Evolutionary conservation across 2,113 vertebrate species (phyloP).

Genomic region (Strigops habroptila): DNA sequence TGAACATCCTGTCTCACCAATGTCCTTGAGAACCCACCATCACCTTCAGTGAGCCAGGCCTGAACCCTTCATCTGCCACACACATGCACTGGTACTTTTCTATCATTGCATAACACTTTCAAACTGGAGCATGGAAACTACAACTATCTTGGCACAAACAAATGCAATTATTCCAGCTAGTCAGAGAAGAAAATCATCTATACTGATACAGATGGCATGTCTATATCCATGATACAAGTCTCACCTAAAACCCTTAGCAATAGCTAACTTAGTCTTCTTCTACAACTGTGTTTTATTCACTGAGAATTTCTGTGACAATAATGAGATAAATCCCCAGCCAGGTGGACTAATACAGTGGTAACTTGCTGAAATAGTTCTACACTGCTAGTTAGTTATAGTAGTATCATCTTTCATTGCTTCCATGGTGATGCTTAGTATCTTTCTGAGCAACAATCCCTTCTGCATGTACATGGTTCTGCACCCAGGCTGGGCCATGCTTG

Average conservation of each 20-base stretch:
- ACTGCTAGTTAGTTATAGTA: not conserved
- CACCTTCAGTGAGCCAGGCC: not conserved
- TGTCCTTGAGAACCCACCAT: not conserved
- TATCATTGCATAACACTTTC: not conserved
- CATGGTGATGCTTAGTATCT: not conserved
- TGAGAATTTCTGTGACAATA: not conserved
- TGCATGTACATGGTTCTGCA: fast-evolving
- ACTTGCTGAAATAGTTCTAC: not conserved
- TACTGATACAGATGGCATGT: too few relatives aligned
- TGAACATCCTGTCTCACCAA: not conserved
- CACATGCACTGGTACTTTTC: not conserved
- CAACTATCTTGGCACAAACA: not conserved
- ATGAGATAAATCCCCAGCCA: not conserved
- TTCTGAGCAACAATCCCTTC: not conserved
- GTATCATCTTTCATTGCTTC: not conserved
- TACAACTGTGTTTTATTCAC: not conserved
- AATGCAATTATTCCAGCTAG: not conserved
- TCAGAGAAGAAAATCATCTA: not conserved
- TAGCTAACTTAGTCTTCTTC: not conserved
- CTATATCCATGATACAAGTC: not conserved
- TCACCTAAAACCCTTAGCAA: not conserved
- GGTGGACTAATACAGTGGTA: not conserved
- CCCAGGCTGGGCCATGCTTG: not conserved
- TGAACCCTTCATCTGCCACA: not conserved
- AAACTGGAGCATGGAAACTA: fast-evolving